A percentile compares a stretch with the other conserved stretches of the same genome.
Conservation (phyloP, 2,888 invertebrate species). For the Harpalus rubripes region DNA sequence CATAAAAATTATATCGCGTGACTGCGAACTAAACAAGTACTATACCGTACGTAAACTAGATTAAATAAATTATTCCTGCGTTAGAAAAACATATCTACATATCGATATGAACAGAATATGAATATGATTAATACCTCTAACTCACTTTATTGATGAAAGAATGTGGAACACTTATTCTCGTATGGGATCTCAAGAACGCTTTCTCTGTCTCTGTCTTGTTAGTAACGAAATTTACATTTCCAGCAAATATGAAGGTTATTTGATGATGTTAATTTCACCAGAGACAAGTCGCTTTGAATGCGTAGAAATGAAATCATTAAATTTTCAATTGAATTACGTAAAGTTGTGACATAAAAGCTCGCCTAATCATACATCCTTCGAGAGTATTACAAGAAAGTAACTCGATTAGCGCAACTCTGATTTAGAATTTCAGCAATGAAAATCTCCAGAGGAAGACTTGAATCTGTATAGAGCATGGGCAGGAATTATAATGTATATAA, state of each 20-base stretch:
- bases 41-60: constrained; percentile 3
- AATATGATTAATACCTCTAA: constrained; percentile 9
- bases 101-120: constrained; percentile 22
- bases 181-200: not conserved
- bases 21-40: constrained; percentile 33
- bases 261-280: constrained; percentile 50
- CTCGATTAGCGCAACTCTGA: not conserved
- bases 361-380: not conserved
- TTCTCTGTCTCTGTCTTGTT: not conserved
- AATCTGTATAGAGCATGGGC: no score
- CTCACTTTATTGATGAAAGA: not conserved
- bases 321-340: constrained; percentile 49
- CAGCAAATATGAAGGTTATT: constrained; percentile 27
- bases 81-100: constrained; percentile 21
- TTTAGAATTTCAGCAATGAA: not conserved
- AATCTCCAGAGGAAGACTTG: not conserved
- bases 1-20: constrained; percentile 60
- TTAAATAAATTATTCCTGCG: constrained; percentile 37
- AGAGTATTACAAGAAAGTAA: constrained; percentile 3
- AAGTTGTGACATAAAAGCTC: constrained; percentile 1
- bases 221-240: constrained; percentile 3
- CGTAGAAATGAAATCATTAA: constrained; percentile 47
- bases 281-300: constrained; percentile 47
- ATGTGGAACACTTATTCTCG: not conserved
- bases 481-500: no score